Evolutionary conservation across 2,797 vertebrate genomes (phyloP).

Genomic region (Molossus molossus): DNA sequence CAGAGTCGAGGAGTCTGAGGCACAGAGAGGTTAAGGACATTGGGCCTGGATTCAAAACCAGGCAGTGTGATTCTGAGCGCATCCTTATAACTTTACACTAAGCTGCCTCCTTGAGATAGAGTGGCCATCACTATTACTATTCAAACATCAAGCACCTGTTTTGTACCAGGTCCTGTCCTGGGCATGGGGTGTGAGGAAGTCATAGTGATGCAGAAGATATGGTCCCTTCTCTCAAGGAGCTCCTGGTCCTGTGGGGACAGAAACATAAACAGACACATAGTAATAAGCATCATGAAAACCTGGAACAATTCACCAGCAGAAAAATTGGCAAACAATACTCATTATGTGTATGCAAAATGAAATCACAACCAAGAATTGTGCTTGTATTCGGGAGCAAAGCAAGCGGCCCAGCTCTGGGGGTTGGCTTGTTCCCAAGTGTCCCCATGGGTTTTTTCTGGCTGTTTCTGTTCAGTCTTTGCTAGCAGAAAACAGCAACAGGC

Average conservation of each 20-base stretch:
- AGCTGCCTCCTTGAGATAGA: background rate
- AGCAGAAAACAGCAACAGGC: background rate
- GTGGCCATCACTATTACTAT: background rate
- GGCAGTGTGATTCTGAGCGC: background rate
- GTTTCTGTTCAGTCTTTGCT: conserved; percentile 2
- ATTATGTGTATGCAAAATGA: background rate
- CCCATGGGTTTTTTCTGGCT: background rate
- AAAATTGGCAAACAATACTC: background rate
- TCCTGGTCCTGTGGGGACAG: background rate
- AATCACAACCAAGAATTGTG: background rate
- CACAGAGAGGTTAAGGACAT: background rate
- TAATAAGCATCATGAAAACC: background rate
- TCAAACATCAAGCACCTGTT: background rate
- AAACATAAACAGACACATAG: background rate
- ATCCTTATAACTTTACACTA: background rate
- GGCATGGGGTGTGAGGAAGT: background rate
- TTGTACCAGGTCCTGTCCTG: background rate
- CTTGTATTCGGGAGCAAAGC: background rate
- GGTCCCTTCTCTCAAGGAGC: background rate
- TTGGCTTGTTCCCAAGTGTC: background rate
- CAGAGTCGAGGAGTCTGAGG: conserved; percentile 27
- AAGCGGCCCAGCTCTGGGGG: background rate
- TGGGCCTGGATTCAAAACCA: background rate
- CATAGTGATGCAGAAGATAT: background rate
- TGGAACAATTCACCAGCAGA: background rate